Base-by-base conservation (phyloP, 2,888 invertebrate genomes). In the Diaphora mendica region DNA sequence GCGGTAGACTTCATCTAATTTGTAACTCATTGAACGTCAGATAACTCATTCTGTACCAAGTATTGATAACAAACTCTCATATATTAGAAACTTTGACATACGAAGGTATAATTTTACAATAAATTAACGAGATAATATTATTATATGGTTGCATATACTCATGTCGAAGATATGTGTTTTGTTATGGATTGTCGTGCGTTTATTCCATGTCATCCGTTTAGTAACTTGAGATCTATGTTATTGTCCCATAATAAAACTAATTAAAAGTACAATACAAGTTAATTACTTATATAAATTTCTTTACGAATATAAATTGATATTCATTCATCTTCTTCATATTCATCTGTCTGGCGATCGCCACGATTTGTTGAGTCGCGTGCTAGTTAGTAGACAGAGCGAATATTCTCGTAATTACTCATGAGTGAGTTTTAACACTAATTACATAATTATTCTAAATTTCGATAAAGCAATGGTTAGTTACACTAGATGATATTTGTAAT, bases 11-110 rank as follows among this genome's bases (percentile, higher is more conserved):
- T 87, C 86, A 84, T 88, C 89, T 92, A 91, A 93, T 93, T 93
- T 93, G 93, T 93, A 91, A 91, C 91, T 91, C 91, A 92, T 92
- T 91, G 91, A 88, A 85, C 82, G 86, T 87, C 82, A 87, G 91
- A 93, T 93, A 93, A 89, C 88, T 88, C 83, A 87, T 89, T 89
- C 89, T 88, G 85, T 85, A 82, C 79, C 78, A 80, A 80, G 81
- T 72, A 84, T 77, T 82, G 87, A 86, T 87, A 86, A 85, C 81
- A 82, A 79, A 82, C 81, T 76, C 82, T 62, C 51, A 76, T 79
- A 71, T 76, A 75, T 84, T 73, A 72, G 79, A 51, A 64, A 26
- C 33, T 64, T 74, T 74, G 74, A 74, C 73, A 71, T 64, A 73
- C 79, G 73, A 74, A 44, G 64, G 55, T 66, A 70, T 70, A 51